Base-by-base conservation (phyloP, 2,888 invertebrate genomes). In the Cabera pusaria region DNA sequence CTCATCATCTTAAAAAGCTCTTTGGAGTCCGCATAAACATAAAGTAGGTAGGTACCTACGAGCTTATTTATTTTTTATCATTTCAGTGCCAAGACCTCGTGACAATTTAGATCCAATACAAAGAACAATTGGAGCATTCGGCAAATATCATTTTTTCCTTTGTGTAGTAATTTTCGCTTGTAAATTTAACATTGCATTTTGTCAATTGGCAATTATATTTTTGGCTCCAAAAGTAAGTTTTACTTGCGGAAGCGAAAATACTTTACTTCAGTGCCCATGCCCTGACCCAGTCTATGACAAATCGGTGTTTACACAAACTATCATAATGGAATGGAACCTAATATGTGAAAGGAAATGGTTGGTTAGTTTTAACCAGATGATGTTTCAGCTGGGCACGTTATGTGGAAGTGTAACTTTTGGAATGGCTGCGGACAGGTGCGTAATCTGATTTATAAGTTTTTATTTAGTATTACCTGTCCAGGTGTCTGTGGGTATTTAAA, bases 401-500 rank as follows among this genome's bases (percentile, higher is more conserved):
- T 55, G 93, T 10, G 95, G 95, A 22, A 94, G 93, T 62, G 88
- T 95, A 28, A 40, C 92, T 2, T 95, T 95, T 72, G 95, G 95
- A 60, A 92, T 92, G 72, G 83, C 93, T 28, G 92, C 95, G 1
- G 95, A 95, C 79, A 93, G 92, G 94, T 94, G 81, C 92, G n/a
- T n/a, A n/a, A n/a, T n/a, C n/a, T n/a, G n/a, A n/a, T n/a, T n/a
- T n/a, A n/a, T n/a, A n/a, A n/a, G n/a, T n/a, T n/a, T n/a, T n/a
- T n/a, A n/a, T n/a, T n/a, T n/a, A n/a, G n/a, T n/a, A n/a, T n/a
- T n/a, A n/a, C n/a, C n/a, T n/a, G n/a, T n/a, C n/a, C n/a, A n/a
- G n/a, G n/a, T n/a, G n/a, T n/a, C n/a, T n/a, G n/a, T n/a, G n/a
- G n/a, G n/a, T n/a, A n/a, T n/a, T n/a, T n/a, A n/a, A n/a, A n/a